phyloP scores from a whole-genome alignment of 2,888 invertebrate species.

The Melinaea menophilus region DNA sequence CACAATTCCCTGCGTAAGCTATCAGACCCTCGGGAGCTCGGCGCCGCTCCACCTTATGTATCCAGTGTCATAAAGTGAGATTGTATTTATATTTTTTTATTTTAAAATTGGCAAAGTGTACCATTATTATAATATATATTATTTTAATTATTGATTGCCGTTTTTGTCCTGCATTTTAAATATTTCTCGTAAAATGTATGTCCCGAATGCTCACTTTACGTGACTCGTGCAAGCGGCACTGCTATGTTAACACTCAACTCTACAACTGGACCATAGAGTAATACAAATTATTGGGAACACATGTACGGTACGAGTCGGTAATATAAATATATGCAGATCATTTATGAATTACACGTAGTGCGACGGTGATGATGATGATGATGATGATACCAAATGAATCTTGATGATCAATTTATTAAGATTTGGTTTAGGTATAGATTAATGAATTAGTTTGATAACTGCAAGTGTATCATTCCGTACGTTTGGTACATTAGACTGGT shows the following conservation, averaged over 20 bases:
- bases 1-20: constrained; percentile 15
- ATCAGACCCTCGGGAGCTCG: no score
- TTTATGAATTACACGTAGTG: constrained; percentile 21
- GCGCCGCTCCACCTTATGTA: constrained; percentile 19
- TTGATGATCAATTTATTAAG: constrained; percentile 26
- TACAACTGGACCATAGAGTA: constrained; percentile 23
- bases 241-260: constrained; percentile 27
- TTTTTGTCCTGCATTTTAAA: constrained; percentile 10
- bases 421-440: constrained; percentile 24
- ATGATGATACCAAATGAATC: constrained; percentile 26
- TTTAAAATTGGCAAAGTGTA: constrained; percentile 37
- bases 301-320: constrained; percentile 13
- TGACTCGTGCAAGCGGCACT: constrained; percentile 9
- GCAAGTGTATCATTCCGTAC: constrained; percentile 38
- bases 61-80: constrained; percentile 46
- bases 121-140: not conserved
- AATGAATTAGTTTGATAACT: constrained; percentile 22
- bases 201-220: no score
- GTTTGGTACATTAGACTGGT: constrained; percentile 35
- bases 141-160: not conserved
- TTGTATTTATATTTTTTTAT: constrained; percentile 45
- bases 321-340: constrained; percentile 18
- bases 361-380: no score
- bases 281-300: constrained; percentile 27
- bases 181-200: constrained; percentile 7